Conservation (phyloP, 2,888 invertebrate genomes). For the Thecocarcelia acutangulata region DNA sequence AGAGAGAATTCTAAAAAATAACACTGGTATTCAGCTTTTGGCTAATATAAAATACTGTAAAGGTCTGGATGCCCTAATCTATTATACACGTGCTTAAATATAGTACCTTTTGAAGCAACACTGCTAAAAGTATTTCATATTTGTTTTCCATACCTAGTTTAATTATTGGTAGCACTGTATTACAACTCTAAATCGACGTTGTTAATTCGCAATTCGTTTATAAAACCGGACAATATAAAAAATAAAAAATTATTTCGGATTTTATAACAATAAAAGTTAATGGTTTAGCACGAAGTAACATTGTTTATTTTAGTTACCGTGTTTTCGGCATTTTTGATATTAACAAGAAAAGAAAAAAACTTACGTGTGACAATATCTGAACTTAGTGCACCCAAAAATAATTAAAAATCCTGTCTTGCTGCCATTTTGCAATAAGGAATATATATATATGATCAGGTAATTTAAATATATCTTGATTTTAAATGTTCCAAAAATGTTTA, state of each 20-base stretch:
- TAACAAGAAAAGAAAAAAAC: neutral
- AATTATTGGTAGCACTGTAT: conserved; percentile 59
- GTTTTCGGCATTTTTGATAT: neutral
- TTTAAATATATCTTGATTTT: neutral
- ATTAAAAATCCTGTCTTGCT: conserved; percentile 11
- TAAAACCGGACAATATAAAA: conserved; percentile 48
- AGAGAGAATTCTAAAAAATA: too few species aligned
- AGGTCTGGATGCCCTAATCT: too few species aligned
- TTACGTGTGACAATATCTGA: neutral
- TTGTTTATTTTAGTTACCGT: conserved; percentile 3
- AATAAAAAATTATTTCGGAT: conserved; percentile 2
- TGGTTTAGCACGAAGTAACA: conserved; percentile 4
- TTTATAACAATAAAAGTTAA: neutral
- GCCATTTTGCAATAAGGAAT: conserved; percentile 24
- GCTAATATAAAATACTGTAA: too few species aligned
- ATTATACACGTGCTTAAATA: too few species aligned
- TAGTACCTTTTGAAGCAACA: too few species aligned
- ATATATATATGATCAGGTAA: conserved; percentile 48
- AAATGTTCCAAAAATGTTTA: neutral
- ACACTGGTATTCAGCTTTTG: too few species aligned
- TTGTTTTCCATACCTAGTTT: too few species aligned
- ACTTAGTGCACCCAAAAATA: conserved; percentile 14
- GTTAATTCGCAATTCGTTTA: conserved; percentile 48
- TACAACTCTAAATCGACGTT: conserved; percentile 54
- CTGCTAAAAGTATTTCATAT: too few species aligned